Percentiles rank a stretch among this genome's conserved stretches.
These are phyloP conservation scores for Callipepla squamata DNA, from an alignment of 2,113 vertebrate species.

Conservation along the genomic window DNA sequence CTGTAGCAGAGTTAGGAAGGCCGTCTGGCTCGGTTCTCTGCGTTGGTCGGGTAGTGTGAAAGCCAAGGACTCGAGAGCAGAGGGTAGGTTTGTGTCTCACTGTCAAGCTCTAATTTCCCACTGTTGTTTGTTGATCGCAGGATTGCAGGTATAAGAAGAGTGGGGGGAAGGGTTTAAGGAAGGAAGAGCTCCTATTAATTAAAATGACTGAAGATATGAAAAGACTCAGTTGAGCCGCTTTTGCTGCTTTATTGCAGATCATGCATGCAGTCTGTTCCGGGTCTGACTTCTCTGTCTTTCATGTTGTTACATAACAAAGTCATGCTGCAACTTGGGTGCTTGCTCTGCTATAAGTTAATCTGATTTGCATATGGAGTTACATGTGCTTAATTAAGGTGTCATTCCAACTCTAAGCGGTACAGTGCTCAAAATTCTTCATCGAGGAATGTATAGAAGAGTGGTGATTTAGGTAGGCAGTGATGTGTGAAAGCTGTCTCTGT, in stretches of 20 bases:
- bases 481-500: neutral
- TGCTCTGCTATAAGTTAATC: neutral
- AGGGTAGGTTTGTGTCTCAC: neutral
- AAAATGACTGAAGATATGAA: neutral
- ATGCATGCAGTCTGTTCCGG: neutral
- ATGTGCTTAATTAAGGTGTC: constrained; percentile 15
- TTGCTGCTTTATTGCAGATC: neutral
- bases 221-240: neutral
- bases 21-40: neutral
- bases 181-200: neutral
- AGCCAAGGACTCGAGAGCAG: neutral
- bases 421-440: neutral
- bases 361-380: constrained; percentile 3
- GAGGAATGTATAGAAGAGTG: neutral
- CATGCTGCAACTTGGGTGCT: neutral
- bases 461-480: neutral
- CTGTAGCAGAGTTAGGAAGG: neutral
- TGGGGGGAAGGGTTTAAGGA: neutral
- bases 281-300: neutral
- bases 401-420: neutral
- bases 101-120: neutral
- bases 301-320: constrained; percentile 1
- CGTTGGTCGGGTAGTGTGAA: neutral
- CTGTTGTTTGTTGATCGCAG: neutral
- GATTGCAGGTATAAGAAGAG: neutral